These are phyloP conservation scores for Palythoa grandiflora DNA, from an alignment of 92 coral and sea anemone genomes.

Conservation along the genomic window DNA sequence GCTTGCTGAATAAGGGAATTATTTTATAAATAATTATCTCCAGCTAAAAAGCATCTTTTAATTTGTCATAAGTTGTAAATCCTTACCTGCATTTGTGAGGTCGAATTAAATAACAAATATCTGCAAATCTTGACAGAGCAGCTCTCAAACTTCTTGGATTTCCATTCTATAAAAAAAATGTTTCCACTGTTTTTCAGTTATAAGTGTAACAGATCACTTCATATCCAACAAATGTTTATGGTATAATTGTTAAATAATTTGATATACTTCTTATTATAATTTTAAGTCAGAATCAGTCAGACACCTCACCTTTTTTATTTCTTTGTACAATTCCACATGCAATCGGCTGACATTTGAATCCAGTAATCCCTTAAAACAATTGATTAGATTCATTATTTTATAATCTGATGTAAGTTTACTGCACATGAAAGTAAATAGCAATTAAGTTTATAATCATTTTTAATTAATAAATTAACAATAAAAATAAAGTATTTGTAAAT, in stretches of 20 bases:
- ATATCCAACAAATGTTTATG: too few species aligned
- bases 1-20: background rate
- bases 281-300: background rate
- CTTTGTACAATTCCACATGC: slow-evolving; percentile 94
- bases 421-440: too few species aligned
- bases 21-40: too few species aligned
- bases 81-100: slow-evolving; percentile 97
- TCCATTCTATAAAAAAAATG: slow-evolving; percentile 68
- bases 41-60: background rate
- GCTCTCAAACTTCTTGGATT: slow-evolving; percentile 93
- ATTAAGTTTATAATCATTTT: too few species aligned
- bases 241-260: too few species aligned
- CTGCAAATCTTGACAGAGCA: slow-evolving; percentile 94
- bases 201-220: too few species aligned
- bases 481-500: too few species aligned
- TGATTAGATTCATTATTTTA: background rate
- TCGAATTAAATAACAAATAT: slow-evolving; percentile 87
- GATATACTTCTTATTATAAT: too few species aligned
- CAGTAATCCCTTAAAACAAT: slow-evolving; percentile 79
- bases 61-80: background rate
- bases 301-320: slow-evolving; percentile 89
- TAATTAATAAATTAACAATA: too few species aligned
- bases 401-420: background rate
- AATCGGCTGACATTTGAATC: slow-evolving; percentile 86
- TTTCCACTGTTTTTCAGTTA: background rate